Evolutionary conservation across 2,113 vertebrate genomes (phyloP).

Genomic region (Pygoscelis antarcticus): DNA sequence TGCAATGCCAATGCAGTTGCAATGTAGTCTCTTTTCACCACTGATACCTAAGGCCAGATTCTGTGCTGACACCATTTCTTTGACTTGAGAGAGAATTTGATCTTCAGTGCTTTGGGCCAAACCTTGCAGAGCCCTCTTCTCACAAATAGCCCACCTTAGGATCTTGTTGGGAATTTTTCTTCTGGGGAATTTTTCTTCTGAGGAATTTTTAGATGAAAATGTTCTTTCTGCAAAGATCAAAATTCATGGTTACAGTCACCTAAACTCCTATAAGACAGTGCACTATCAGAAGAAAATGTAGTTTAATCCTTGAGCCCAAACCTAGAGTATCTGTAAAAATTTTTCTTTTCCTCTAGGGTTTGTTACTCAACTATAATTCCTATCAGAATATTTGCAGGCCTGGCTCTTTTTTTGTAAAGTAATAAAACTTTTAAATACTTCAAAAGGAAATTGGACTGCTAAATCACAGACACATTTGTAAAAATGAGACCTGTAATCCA

Average conservation of each 20-base stretch:
- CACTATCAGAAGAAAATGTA: background rate
- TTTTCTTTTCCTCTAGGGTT: background rate
- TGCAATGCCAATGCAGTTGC: constrained; percentile 60
- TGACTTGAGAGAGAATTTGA: constrained; percentile 61
- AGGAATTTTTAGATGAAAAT: constrained; percentile 39
- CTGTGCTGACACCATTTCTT: constrained; percentile 61
- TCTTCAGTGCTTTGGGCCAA: constrained; percentile 48
- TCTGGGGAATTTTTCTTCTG: constrained; percentile 24
- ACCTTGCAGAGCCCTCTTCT: constrained; percentile 4
- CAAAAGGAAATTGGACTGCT: background rate
- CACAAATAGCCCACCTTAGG: constrained; percentile 19
- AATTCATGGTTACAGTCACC: background rate
- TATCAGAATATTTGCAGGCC: background rate
- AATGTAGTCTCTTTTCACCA: constrained; percentile 14
- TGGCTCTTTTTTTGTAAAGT: background rate
- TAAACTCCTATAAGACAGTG: background rate
- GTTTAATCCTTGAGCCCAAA: background rate
- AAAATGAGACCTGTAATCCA: constrained; percentile 41
- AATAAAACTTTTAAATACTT: constrained; percentile 18
- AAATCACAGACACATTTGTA: constrained; percentile 1
- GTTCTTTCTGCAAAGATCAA: constrained; percentile 24
- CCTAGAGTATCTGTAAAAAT: background rate
- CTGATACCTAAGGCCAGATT: constrained; percentile 59
- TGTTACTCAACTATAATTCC: background rate
- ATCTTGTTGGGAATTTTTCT: constrained; percentile 13